Base-by-base conservation (phyloP, 1,140 invertebrate genomes). In the Aphaenogaster floridana region DNA sequence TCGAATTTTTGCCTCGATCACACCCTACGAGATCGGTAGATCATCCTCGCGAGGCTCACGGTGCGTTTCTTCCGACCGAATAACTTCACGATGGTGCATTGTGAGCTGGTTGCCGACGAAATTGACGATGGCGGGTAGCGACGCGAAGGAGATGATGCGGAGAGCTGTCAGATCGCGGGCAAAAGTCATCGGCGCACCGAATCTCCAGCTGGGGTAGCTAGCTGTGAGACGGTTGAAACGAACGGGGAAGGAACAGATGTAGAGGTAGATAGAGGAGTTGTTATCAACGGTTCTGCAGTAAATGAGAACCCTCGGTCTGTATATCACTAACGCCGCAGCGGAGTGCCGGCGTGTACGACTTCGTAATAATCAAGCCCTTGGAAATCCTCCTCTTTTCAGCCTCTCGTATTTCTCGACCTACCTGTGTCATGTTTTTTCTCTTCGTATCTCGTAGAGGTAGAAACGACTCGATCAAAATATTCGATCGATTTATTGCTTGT, bases 231-330 rank as follows among this genome's bases (percentile, higher is more conserved):
- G 81, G 61, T 8, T 36, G 45, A 69, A 69, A 78, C 42, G 63
- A 17, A 64, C 74, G 79, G 74, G 39, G 64, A 77, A 76, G 69
- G 57, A 89, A 81, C 68, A 87, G 74, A 89, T 50, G 80, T 87
- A 89, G 72, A 89, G 72, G 48, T 34, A 69, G 45, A 36, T 28
- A 80, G 61, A 54, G 89, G 86, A 91, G 91, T 94, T 93, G 92
- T 94, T 93, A 94, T 95, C 91, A 28, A 93, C 93, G 94, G 93
- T 93, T 89, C 90, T 87, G 88, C 87, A 91, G 91, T 93, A 94
- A 94, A 90, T 94, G 92, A 94, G 91, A 91, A 88, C 90, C 84
- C 92, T 94, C 89, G 87, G 85, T 93, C 90, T 91, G 87, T 86
- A 83, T 76, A 88, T 85, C 90, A 90, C 91, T 91, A 87, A 87